These are phyloP conservation scores for Pyrrhia umbra DNA, from an alignment of 2,888 invertebrate species.

Conservation along the genomic window DNA sequence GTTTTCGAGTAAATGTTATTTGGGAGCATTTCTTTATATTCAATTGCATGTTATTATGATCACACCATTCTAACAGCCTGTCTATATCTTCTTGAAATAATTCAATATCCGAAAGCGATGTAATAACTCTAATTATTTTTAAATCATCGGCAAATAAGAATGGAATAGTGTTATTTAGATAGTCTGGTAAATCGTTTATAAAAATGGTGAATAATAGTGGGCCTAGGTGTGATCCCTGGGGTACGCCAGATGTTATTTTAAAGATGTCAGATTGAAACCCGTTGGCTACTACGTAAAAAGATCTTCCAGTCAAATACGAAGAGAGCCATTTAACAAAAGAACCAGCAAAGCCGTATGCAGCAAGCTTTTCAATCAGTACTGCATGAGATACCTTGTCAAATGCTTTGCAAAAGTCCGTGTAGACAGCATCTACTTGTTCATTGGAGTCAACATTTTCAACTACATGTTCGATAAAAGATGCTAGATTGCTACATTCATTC, in stretches of 20 bases:
- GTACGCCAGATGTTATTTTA: conserved; percentile 11
- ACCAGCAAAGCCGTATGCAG: conserved; percentile 6
- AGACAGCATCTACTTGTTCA: conserved; percentile 7
- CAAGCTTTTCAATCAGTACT: conserved; percentile 11
- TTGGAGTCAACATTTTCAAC: conserved; percentile 2
- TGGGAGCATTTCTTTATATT: conserved; percentile 6
- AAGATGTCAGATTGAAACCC: conserved; percentile 8
- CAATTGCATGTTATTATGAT: conserved; percentile 2
- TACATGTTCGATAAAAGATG: conserved; percentile 2
- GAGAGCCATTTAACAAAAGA: conserved; percentile 12
- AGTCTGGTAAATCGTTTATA: conserved; percentile 10
- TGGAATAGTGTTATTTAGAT: background rate
- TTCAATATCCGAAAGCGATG: background rate
- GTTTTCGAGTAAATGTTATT: conserved; percentile 19
- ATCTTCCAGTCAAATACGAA: conserved; percentile 10
- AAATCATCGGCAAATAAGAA: conserved; percentile 16
- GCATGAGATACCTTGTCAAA: conserved; percentile 23
- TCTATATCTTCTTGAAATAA: conserved; percentile 9
- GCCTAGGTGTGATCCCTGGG: conserved; percentile 17
- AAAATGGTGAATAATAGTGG: conserved; percentile 14
- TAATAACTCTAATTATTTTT: conserved; percentile 1
- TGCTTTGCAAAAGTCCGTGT: background rate
- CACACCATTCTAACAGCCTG: conserved; percentile 14
- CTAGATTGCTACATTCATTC: conserved; percentile 4
- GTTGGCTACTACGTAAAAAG: conserved; percentile 16